Base-by-base conservation (phyloP, 2,888 invertebrate genomes). In the Nineta flava region DNA sequence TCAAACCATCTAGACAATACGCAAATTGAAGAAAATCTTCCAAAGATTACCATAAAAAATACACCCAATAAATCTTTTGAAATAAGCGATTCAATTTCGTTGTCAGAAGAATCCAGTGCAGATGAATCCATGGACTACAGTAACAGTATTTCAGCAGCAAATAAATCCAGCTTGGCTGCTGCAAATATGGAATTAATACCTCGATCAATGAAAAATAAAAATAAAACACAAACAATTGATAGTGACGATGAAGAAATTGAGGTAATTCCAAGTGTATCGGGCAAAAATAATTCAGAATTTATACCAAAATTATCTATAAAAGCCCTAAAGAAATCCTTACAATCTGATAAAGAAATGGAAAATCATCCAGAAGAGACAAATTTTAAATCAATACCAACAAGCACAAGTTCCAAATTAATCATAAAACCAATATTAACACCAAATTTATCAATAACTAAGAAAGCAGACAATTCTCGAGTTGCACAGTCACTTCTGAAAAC, bases 121-220 rank as follows among this genome's bases (percentile, higher is more conserved):
- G 65, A 66, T 69, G 62, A 65, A 71, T 61, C 73, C 74, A 60
- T 73, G 73, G 65, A 65, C 74, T 61, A 73, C 72, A 61, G 73
- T 74, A 54, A 74, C 73, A 65, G 72, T 73, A 21, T 54, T 59
- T 38, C 50, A 57, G 2, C 56, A 55, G 51, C 57, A 59, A 41
- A 48, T 55, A 9, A 60, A 60, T 38, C 26, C 7, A 26, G 26
- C 7, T 26, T 26, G 7, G 26, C 26, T 26, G 26, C 26, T 26
- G 26, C 15, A 12, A 38, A 38, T 15, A 38, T 38, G 38, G 56
- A 57, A 15, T 49, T 40, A 9, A 68, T 71, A 68, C 70, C 71
- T 62, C 62, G 69, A 64, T 46, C 46, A 31, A 19, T 26, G 17
- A 46, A 15, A 12, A 9, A 16, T 15, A 43, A n/a, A 9, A 15